phyloP scores from a whole-genome alignment of 35 echinoderm and acorn worm genomes.

The Amphiura filiformis region DNA sequence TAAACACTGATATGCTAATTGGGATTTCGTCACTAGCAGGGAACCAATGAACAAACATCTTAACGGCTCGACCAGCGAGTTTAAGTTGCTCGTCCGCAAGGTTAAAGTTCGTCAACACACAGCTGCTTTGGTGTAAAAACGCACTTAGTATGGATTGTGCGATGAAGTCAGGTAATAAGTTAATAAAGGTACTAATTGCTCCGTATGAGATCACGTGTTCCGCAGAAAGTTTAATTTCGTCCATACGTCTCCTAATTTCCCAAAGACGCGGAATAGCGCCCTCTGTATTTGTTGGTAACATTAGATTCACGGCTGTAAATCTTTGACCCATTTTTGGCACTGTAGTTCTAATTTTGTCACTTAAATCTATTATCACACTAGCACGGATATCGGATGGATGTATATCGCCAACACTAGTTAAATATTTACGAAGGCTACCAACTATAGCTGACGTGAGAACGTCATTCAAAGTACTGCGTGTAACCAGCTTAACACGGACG shows the following conservation, averaged over 20 bases:
- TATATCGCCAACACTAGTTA: conserved; percentile 4
- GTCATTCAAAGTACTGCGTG: conserved; percentile 46
- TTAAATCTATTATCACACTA: conserved; percentile 38
- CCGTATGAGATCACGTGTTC: conserved; percentile 44
- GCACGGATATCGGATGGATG: conserved; percentile 42
- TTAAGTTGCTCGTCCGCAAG: conserved; percentile 15
- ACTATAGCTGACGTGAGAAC: conserved; percentile 34
- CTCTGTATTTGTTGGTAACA: conserved; percentile 47
- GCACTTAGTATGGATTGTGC: conserved; percentile 16
- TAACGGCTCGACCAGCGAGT: conserved; percentile 17
- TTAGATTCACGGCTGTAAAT: conserved; percentile 17
- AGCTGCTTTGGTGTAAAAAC: conserved; percentile 32
- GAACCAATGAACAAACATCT: conserved; percentile 43
- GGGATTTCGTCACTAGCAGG: conserved; percentile 41
- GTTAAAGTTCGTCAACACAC: conserved; percentile 41
- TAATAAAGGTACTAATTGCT: conserved; percentile 22
- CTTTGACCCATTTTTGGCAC: conserved; percentile 20
- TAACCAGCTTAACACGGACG: conserved; percentile 37
- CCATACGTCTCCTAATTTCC: conserved; percentile 40
- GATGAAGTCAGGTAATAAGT: conserved; percentile 15
- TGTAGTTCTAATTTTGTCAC: neutral
- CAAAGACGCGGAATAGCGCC: conserved; percentile 55
- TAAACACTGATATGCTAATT: conserved; percentile 48
- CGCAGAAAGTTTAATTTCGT: conserved; percentile 45
- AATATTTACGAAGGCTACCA: conserved; percentile 41